These are phyloP conservation scores for Drosophila flavopinicola DNA, from an alignment of 2,888 invertebrate genomes.

Conservation along the genomic window DNA sequence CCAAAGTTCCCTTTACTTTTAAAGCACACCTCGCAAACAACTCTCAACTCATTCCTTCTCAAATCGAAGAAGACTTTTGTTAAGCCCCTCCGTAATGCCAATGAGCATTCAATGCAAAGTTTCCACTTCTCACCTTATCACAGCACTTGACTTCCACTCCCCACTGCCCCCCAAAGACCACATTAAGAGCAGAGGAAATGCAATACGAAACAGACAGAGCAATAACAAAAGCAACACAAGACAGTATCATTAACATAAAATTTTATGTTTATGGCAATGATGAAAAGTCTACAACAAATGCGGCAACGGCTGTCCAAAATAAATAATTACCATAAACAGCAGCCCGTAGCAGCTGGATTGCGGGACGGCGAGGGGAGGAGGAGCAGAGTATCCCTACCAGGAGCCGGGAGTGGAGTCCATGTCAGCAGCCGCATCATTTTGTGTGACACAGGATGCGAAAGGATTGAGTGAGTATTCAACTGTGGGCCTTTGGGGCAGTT, in stretches of 20 bases:
- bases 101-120: slow-evolving; percentile 8
- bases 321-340: slow-evolving; percentile 79
- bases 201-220: slow-evolving; percentile 62
- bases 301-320: slow-evolving; percentile 70
- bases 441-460: slow-evolving; percentile 40
- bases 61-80: not conserved
- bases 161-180: not conserved
- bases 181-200: slow-evolving; percentile 47
- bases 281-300: slow-evolving; percentile 67
- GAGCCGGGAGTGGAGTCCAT: slow-evolving; percentile 15
- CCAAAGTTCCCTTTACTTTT: not conserved
- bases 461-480: slow-evolving; percentile 33
- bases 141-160: not conserved
- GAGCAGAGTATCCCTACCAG: slow-evolving; percentile 5
- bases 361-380: slow-evolving; percentile 4
- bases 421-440: slow-evolving; percentile 40
- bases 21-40: not conserved
- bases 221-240: slow-evolving; percentile 53
- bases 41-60: not conserved
- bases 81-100: slow-evolving; percentile 2
- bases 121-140: slow-evolving; percentile 21
- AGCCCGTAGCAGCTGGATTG: slow-evolving; percentile 21
- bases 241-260: slow-evolving; percentile 72
- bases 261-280: slow-evolving; percentile 76
- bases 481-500: slow-evolving; percentile 39